Base-by-base conservation (phyloP, 2,797 vertebrate genomes). In the Characodon lateralis region DNA sequence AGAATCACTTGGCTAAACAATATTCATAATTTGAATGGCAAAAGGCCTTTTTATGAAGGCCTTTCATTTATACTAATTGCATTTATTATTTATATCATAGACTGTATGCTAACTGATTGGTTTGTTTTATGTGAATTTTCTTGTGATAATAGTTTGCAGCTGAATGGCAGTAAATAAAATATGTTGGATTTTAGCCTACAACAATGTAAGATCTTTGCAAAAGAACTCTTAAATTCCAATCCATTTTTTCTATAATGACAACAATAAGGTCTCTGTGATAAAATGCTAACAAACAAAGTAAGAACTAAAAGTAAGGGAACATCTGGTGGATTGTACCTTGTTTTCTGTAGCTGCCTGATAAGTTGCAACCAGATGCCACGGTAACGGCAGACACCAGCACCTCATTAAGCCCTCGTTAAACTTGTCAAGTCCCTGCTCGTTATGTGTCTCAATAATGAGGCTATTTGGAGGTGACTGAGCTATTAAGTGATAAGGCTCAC, bases 401-500 rank as follows among this genome's bases (percentile, higher is more conserved):
- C 84, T 92, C 86, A 85, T 92, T 90, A 89, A 84, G 83, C 48
- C 83, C 88, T 91, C 61, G 84, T 92, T 91, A 90, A 80, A 86
- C 88, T 87, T 2, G 83, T 92, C 90, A 89, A 87, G 78, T 78
- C 86, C 90, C 73, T 8, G 28, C 85, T 90, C 78, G 48, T 92
- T 90, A 88, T 83, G 85, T 82, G 86, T 71, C 53, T 65, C 70
- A 73, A 76, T 93, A 92, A 93, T 88, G 89, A 94, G 87, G 66
- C 83, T 84, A 82, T 84, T 87, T 76, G 63, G 86, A 89, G 86
- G 84, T 85, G 89, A 88, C 84, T 89, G 88, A 85, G 87, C 81
- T 50, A 51, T 83, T 77, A 89, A 85, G 74, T 50, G 61, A 84
- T 78, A 84, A 72, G 76, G 83, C 68, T 74, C 74, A 3, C 28